Evolutionary conservation across 2,888 invertebrate species (phyloP), one percentile per base, ranked within the genome.

Genomic region (Diplazon laetatorius): DNA sequence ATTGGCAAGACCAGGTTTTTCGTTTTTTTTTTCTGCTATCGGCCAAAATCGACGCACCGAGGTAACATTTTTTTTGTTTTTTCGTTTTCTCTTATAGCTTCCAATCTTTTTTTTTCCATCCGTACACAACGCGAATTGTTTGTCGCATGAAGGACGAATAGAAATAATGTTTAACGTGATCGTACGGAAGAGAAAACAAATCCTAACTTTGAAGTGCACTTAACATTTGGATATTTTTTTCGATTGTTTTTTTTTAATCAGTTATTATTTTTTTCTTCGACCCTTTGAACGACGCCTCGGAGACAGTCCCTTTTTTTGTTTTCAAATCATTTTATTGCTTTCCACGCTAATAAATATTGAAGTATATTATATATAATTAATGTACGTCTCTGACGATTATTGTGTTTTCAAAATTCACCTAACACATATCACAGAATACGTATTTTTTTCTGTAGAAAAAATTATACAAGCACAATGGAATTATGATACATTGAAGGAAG

Each of bases 371-470:
- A 30, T n/a, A 65, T 57, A 78, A 71, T 69, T 66, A 78, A 82
- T 84, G 82, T 85, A 85, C 82, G 83, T 81, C 84, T 83, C 82
- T 80, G 85, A 85, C 85, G 84, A 85, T 83, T 81, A 83, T 85
- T 83, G 84, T 82, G 83, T 85, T 80, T 79, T 83, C 82, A 85
- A 30, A 30, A 86, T 85, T 89, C 86, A 89, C 83, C 85, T 87
- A 89, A 89, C 89, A 88, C 89, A 87, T 89, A 90, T 90, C 89
- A 89, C 89, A 89, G 89, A 89, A 89, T 89, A 86, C 88, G 86
- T 87, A 87, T 87, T 85, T 80, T 66, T 70, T 83, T 83, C 82
- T 80, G n/a, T 84, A 82, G 81, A 82, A 82, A 84, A 84, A 83
- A 84, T 84, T 82, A 85, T 83, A 83, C 82, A 86, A 84, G 84